These are phyloP conservation scores for Cynoglossus semilaevis DNA, from an alignment of 2,113 vertebrate species.

Conservation along the genomic window DNA sequence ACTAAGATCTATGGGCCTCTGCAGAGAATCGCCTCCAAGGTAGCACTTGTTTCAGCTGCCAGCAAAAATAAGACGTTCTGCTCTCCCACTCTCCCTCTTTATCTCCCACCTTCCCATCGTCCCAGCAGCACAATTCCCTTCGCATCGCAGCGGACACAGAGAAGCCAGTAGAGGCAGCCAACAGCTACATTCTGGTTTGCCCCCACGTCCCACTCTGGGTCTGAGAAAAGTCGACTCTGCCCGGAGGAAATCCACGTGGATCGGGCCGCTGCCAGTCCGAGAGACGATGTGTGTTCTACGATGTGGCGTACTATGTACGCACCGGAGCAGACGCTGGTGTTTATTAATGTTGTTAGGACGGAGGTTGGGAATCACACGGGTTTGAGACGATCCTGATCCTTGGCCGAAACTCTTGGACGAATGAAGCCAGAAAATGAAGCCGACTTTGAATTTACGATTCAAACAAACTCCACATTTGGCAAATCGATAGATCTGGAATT, in stretches of 20 bases:
- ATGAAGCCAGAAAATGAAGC: conserved; percentile 17
- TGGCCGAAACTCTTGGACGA: conserved; percentile 3
- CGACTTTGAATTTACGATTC: conserved; percentile 2
- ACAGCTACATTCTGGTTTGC: conserved; percentile 66
- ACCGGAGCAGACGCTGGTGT: conserved; percentile 32
- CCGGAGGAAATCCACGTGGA: conserved; percentile 34
- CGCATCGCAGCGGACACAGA: conserved; percentile 54
- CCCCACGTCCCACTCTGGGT: conserved; percentile 27
- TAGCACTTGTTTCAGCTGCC: conserved; percentile 69
- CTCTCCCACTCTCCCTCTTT: conserved; percentile 17
- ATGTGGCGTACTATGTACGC: conserved; percentile 37
- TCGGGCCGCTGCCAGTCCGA: conserved; percentile 18
- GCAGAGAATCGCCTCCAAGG: conserved; percentile 72
- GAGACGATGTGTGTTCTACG: conserved; percentile 22
- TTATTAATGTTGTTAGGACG: conserved; percentile 47
- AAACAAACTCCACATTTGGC: neutral
- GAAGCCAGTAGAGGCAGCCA: conserved; percentile 67
- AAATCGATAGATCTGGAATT: too few relatives aligned
- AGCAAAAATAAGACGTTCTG: conserved; percentile 77
- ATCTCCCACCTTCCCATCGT: conserved; percentile 1
- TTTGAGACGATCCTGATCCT: conserved; percentile 15
- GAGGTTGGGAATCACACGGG: conserved; percentile 33
- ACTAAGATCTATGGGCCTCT: conserved; percentile 72
- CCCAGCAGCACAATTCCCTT: conserved; percentile 47
- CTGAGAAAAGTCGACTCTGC: conserved; percentile 46